Evolutionary conservation across 2,888 invertebrate species (phyloP).

Genomic region (Pseudanteris insignis): DNA sequence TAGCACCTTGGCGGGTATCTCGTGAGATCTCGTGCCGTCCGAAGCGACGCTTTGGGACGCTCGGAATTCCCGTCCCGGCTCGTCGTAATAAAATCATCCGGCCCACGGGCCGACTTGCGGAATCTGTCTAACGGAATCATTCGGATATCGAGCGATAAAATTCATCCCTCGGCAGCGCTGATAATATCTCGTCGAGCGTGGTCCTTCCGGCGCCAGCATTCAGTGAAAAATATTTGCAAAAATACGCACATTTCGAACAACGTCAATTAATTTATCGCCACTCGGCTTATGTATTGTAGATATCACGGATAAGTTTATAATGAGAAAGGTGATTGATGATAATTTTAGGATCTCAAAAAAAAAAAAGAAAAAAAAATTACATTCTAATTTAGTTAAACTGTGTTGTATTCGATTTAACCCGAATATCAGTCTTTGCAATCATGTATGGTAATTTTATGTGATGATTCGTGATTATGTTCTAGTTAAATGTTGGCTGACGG

Average conservation of each 20-base stretch:
- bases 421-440: no score
- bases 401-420: no score
- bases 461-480: no score
- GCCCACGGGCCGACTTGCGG: slow-evolving; percentile 46
- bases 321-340: no score
- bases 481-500: no score
- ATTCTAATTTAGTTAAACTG: no score
- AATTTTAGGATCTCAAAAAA: no score
- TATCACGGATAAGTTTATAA: no score
- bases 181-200: slow-evolving; percentile 57
- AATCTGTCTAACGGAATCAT: slow-evolving; percentile 64
- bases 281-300: no score
- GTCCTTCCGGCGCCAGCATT: slow-evolving; percentile 54
- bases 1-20: slow-evolving; percentile 48
- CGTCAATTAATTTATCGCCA: slow-evolving; percentile 20
- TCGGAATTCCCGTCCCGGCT: slow-evolving; percentile 46
- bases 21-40: slow-evolving; percentile 54
- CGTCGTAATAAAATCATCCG: slow-evolving; percentile 57
- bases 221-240: slow-evolving; percentile 29
- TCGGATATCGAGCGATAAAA: slow-evolving; percentile 65
- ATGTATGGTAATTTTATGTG: no score
- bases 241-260: slow-evolving; percentile 24
- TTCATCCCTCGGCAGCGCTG: slow-evolving; percentile 53
- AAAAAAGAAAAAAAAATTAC: no score
- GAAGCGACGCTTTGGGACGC: slow-evolving; percentile 13